These are phyloP conservation scores for Centroberyx gerrardi DNA, from an alignment of 2,797 vertebrate species.

Conservation along the genomic window DNA sequence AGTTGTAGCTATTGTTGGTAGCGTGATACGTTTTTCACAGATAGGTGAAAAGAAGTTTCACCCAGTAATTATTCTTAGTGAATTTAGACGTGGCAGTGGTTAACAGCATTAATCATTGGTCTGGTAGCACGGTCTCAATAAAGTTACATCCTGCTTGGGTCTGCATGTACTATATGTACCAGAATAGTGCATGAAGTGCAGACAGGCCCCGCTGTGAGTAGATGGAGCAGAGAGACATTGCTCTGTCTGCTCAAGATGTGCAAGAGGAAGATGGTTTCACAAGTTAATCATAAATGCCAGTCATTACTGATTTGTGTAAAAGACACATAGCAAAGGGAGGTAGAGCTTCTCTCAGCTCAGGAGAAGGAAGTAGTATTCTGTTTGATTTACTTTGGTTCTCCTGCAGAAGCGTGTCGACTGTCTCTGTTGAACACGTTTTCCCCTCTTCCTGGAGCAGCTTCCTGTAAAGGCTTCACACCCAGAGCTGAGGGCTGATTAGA, in stretches of 20 bases:
- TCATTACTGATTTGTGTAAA: background rate
- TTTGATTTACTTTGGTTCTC: slow-evolving; percentile 28
- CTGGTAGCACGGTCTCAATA: background rate
- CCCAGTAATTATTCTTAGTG: background rate
- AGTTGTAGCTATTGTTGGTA: background rate
- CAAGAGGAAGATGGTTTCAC: slow-evolving; percentile 11
- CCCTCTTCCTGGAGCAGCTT: slow-evolving; percentile 8
- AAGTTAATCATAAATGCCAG: background rate
- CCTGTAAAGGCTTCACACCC: slow-evolving; percentile 15
- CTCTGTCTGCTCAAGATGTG: background rate
- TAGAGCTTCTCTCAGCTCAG: background rate
- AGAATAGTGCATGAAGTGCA: background rate
- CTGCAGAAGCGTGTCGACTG: background rate
- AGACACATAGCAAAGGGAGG: background rate
- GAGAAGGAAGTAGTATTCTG: slow-evolving; percentile 53
- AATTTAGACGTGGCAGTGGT: too few relatives aligned
- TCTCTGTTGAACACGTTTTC: background rate
- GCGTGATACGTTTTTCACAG: background rate
- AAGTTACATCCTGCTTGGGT: background rate
- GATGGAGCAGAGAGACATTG: background rate
- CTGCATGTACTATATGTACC: background rate
- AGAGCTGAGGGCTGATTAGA: background rate
- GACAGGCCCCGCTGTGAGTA: background rate
- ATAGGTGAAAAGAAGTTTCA: too few relatives aligned
- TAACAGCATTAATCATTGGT: too few relatives aligned